Evolutionary conservation across 1,140 invertebrate genomes (phyloP).

Genomic region (Wasmannia auropunctata): DNA sequence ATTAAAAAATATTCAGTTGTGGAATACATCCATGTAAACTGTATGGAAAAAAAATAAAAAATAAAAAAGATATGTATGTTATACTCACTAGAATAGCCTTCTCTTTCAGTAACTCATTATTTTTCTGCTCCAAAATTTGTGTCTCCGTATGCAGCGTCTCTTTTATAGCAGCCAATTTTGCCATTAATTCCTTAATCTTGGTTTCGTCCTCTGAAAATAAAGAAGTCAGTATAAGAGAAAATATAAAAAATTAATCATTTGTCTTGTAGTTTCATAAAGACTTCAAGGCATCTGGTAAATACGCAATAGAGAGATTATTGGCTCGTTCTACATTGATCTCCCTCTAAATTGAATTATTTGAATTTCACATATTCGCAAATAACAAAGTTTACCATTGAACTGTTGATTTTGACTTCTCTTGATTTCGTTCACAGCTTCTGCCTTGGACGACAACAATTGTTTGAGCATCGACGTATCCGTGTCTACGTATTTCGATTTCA

Average conservation of each 20-base stretch:
- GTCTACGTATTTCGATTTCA: neutral
- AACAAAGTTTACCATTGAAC: conserved; percentile 36
- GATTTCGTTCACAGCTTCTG: neutral
- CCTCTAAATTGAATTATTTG: conserved; percentile 4
- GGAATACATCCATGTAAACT: neutral
- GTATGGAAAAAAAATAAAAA: neutral
- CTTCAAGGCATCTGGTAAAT: neutral
- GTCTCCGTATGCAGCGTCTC: neutral
- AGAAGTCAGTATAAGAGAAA: neutral
- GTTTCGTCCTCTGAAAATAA: conserved; percentile 53
- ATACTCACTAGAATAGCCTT: conserved; percentile 39
- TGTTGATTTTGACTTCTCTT: conserved; percentile 16
- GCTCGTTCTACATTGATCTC: neutral
- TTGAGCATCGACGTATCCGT: neutral
- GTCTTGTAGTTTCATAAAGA: neutral
- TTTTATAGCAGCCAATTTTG: conserved; percentile 22
- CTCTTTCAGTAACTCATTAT: conserved; percentile 25
- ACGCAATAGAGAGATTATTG: neutral
- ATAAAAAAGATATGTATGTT: too few relatives aligned
- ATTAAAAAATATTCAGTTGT: neutral
- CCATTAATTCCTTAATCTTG: conserved; percentile 37
- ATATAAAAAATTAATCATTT: neutral
- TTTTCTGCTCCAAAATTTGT: conserved; percentile 42
- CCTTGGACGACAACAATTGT: neutral
- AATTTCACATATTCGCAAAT: neutral